Base-by-base conservation (phyloP, 2,797 vertebrate genomes). In the Acipenser oxyrinchus region DNA sequence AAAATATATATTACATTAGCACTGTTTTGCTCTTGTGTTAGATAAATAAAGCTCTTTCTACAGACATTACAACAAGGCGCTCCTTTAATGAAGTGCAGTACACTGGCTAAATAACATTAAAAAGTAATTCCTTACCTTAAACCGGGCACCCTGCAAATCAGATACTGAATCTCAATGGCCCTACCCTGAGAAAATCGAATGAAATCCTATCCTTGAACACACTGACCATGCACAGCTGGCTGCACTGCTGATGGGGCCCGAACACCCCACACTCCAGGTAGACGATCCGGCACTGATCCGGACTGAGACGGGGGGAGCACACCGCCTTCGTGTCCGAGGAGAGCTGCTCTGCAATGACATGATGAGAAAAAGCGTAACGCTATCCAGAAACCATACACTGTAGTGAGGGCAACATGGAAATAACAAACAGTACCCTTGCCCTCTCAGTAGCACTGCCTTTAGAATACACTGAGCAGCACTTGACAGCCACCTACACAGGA, bases 231-330 rank as follows among this genome's bases (percentile, higher is more conserved):
- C 91, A 87, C 9, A 99, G 86, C 63, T 78, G 84, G 82, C 82
- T 89, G 86, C 97, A 98, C 76, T 96, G 93, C 72, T 92, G 89
- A 82, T 99, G 97, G 13, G 96, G 93, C 1, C 92, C 90, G 60
- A 88, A 91, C 52, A 89, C 78, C 0, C 80, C 73, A 59, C 88
- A 93, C 77, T 90, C 89, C 65, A 98, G 85, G 76, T 95, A 99
- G 64, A 93, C 66, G 0, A 99, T 93, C 15, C 91, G 90, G 79
- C 97, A 98, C 63, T 83, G 77, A 72, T 99, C 95, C 0, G 96
- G 97, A 75, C 97, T 99, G 75, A 99, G 88, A n/a, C 95, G 90
- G 0, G 97, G 96, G 51, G 95, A 98, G 79, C 71, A 92, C 72
- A 96, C 86, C 0, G 92, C 89, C 64, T 65, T 81, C 64, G 81